Evolutionary conservation across 2,888 invertebrate species (phyloP).

Genomic region (Cosmia trapezina): DNA sequence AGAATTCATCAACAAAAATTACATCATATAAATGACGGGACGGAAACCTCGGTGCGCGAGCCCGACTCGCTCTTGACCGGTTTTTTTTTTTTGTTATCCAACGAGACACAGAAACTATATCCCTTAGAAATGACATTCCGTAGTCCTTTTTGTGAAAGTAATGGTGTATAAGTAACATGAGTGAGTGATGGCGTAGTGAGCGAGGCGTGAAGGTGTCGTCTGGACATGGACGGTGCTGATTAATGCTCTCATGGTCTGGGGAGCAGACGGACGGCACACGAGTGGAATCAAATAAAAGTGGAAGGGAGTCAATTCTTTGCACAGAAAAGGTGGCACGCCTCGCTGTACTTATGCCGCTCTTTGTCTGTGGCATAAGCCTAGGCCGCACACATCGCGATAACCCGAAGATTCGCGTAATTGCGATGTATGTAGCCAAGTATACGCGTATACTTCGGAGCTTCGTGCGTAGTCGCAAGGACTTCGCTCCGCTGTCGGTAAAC

Average conservation of each 20-base stretch:
- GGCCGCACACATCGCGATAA: too few relatives aligned
- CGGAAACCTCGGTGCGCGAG: too few relatives aligned
- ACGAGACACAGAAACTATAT: not conserved
- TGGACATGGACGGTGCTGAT: slow-evolving; percentile 16
- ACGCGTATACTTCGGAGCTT: too few relatives aligned
- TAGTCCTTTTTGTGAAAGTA: slow-evolving; percentile 1
- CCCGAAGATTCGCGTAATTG: too few relatives aligned
- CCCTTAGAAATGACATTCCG: slow-evolving; percentile 2
- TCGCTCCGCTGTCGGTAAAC: too few relatives aligned
- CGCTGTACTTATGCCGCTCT: too few relatives aligned
- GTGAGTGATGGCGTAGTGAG: slow-evolving; percentile 10
- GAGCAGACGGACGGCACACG: slow-evolving; percentile 9
- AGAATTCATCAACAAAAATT: too few relatives aligned
- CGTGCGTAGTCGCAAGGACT: too few relatives aligned
- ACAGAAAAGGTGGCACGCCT: not conserved
- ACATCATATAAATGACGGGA: too few relatives aligned
- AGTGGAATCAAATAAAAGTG: not conserved
- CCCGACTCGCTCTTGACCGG: too few relatives aligned
- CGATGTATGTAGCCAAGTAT: too few relatives aligned
- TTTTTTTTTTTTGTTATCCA: not conserved
- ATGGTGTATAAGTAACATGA: slow-evolving; percentile 16
- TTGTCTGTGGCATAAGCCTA: too few relatives aligned
- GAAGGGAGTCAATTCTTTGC: not conserved
- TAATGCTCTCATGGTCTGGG: slow-evolving; percentile 26
- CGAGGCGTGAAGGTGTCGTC: slow-evolving; percentile 15